These are phyloP conservation scores for Chelon auratus DNA, from an alignment of 2,797 vertebrate species.

Conservation along the genomic window DNA sequence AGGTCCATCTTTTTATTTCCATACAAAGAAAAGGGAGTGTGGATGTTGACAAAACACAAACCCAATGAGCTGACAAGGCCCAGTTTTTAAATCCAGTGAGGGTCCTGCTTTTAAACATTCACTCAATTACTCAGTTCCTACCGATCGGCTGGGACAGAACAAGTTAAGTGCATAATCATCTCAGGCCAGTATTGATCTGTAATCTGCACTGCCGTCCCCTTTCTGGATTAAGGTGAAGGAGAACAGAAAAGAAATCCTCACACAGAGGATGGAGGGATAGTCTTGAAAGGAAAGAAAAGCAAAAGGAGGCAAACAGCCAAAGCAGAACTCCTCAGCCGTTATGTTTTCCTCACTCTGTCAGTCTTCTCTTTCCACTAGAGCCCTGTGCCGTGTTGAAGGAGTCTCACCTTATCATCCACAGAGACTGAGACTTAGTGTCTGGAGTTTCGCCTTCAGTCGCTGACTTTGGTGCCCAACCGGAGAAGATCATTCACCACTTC, in stretches of 20 bases:
- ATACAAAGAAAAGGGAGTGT: conserved; percentile 15
- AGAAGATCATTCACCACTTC: conserved; percentile 63
- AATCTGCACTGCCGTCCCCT: conserved; percentile 14
- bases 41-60: conserved; percentile 16
- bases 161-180: conserved; percentile 46
- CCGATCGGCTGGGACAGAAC: conserved; percentile 24
- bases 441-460: conserved; percentile 49
- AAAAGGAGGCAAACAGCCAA: conserved; percentile 45
- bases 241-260: conserved; percentile 17
- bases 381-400: conserved; percentile 13
- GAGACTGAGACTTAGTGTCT: conserved; percentile 49
- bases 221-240: conserved; percentile 53
- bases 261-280: conserved; percentile 19
- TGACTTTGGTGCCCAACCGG: conserved; percentile 65
- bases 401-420: conserved; percentile 55
- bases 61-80: conserved; percentile 26
- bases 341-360: conserved; percentile 43
- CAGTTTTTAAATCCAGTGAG: conserved; percentile 14
- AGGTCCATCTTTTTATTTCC: conserved; percentile 27
- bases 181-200: conserved; percentile 52
- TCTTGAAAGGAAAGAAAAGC: conserved; percentile 23
- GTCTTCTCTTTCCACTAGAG: conserved; percentile 34
- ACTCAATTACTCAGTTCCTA: conserved; percentile 47
- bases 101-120: conserved; percentile 49
- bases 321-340: conserved; percentile 44